Evolutionary conservation across 2,888 invertebrate genomes (phyloP).

Genomic region (Chirona hameri): DNA sequence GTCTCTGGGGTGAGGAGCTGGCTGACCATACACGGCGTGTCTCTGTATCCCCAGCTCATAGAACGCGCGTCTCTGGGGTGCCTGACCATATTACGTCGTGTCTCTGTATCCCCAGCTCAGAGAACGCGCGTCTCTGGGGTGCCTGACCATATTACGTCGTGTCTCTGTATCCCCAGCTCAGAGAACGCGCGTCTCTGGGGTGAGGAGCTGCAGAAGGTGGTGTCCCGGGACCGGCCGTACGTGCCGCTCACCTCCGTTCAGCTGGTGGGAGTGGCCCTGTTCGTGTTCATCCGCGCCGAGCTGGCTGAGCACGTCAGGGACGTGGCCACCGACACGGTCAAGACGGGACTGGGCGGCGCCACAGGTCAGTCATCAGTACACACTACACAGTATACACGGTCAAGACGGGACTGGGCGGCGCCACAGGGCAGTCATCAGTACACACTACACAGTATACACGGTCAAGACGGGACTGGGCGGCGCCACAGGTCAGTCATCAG

Average conservation of each 20-base stretch:
- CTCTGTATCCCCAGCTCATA: too few species aligned
- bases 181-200: slow-evolving; percentile 95
- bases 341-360: slow-evolving; percentile 97
- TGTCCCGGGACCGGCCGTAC: slow-evolving; percentile 82
- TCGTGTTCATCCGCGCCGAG: slow-evolving; percentile 86
- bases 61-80: too few species aligned
- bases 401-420: slow-evolving; percentile 43
- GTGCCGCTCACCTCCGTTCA: slow-evolving; percentile 90
- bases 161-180: slow-evolving; percentile 54
- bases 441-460: too few species aligned
- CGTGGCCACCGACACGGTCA: slow-evolving; percentile 91
- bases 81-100: too few species aligned
- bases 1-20: too few species aligned
- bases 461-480: neutral
- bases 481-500: slow-evolving; percentile 64
- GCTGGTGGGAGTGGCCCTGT: slow-evolving; percentile 94
- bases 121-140: too few species aligned
- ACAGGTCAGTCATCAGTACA: slow-evolving; percentile 60
- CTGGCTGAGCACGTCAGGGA: slow-evolving; percentile 85
- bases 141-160: slow-evolving; percentile 37
- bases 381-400: too few species aligned
- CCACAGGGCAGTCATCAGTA: slow-evolving; percentile 67
- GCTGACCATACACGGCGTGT: too few species aligned
- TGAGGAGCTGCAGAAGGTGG: slow-evolving; percentile 76
- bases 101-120: too few species aligned